Evolutionary conservation across 2,888 invertebrate species (phyloP).

Genomic region (Diplazon laetatorius): DNA sequence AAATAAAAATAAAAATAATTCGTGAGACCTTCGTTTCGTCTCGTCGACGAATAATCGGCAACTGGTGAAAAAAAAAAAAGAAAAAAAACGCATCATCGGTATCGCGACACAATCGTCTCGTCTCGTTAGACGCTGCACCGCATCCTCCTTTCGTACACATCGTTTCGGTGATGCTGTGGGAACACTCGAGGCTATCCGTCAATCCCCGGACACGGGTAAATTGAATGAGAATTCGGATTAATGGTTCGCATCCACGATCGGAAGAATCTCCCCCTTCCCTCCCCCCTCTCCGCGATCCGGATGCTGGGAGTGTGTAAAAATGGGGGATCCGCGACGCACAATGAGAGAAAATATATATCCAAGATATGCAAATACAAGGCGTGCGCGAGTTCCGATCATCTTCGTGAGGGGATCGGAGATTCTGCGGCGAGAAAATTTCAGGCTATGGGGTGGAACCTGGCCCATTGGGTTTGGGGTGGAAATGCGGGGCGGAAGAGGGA

Average conservation of each 20-base stretch:
- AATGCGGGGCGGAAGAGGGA: conserved; percentile 19
- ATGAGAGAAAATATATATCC: conserved; percentile 78
- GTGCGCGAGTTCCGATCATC: conserved; percentile 80
- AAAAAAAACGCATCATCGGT: conserved; percentile 53
- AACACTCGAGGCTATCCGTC: conserved; percentile 81
- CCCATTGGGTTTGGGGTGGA: conserved; percentile 61
- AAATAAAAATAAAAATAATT: too few species aligned
- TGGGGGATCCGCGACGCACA: conserved; percentile 16
- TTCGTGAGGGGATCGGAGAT: conserved; percentile 75
- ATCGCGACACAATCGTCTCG: conserved; percentile 32
- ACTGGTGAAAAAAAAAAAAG: conserved; percentile 49
- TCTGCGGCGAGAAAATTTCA: conserved; percentile 62
- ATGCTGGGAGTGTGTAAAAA: conserved; percentile 66
- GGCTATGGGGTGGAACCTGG: conserved; percentile 48
- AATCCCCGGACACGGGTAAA: conserved; percentile 79
- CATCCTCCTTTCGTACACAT: conserved; percentile 45
- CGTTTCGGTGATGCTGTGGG: conserved; percentile 77
- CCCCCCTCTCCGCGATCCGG: too few species aligned
- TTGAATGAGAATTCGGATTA: conserved; percentile 82
- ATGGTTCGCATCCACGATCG: conserved; percentile 80
- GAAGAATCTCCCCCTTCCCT: conserved; percentile 75
- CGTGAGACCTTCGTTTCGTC: too few species aligned
- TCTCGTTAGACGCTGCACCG: conserved; percentile 53
- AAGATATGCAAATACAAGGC: conserved; percentile 81
- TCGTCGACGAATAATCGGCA: conserved; percentile 32